Conservation (phyloP, 1,140 invertebrate genomes). For the Drosophila ananassae region DNA sequence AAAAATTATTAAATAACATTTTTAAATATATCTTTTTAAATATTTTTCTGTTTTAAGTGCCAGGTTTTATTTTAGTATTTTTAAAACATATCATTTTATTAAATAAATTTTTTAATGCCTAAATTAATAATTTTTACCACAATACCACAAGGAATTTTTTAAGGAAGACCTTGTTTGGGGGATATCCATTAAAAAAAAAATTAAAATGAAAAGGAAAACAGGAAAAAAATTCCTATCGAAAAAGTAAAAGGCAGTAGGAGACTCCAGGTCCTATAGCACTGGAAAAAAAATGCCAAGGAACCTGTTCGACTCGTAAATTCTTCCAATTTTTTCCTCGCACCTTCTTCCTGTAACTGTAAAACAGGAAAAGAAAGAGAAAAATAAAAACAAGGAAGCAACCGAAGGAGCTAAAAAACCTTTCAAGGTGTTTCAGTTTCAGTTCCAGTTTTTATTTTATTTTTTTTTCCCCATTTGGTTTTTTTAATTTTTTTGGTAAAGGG, state of each 20-base stretch:
- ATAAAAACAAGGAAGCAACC: constrained; percentile 1
- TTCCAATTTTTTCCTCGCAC: background rate
- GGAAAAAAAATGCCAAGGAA: background rate
- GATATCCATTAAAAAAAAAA: background rate
- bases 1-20: too few relatives aligned
- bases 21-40: too few relatives aligned
- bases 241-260: constrained; percentile 7
- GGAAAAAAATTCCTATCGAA: background rate
- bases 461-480: too few relatives aligned
- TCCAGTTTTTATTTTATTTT: background rate
- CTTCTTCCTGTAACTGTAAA: constrained; percentile 5
- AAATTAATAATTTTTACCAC: background rate
- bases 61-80: too few relatives aligned
- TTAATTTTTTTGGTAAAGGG: background rate
- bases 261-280: background rate
- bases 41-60: too few relatives aligned
- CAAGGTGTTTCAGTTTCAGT: constrained; percentile 4
- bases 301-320: background rate
- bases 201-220: background rate
- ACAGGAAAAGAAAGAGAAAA: background rate
- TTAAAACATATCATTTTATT: background rate
- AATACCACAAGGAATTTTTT: background rate
- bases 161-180: background rate
- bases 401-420: constrained; percentile 2
- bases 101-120: background rate